A percentile compares a stretch with the other conserved stretches of the same genome.
Conservation (phyloP, 2,888 invertebrate species). For the Papilio demoleus region DNA sequence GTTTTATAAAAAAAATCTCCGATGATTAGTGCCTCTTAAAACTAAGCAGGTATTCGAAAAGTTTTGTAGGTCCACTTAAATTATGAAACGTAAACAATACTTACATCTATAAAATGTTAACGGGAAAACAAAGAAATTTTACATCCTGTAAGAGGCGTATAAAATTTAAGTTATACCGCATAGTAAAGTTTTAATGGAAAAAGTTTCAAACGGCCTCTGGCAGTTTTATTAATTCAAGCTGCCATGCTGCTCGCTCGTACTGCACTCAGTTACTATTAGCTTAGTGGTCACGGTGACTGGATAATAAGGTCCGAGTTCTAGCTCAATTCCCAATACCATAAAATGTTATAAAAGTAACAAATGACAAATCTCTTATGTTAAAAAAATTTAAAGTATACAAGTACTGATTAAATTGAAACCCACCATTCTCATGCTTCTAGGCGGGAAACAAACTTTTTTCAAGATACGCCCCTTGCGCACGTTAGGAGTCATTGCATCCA, state of each 20-base stretch:
- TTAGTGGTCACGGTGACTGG: conserved; percentile 4
- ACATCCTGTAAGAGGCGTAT: conserved; percentile 15
- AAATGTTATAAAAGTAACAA: not conserved
- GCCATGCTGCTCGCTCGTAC: not conserved
- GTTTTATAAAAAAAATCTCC: not conserved
- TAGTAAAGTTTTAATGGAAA: conserved; percentile 36
- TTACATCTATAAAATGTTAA: conserved; percentile 15
- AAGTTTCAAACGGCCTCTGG: conserved; percentile 34
- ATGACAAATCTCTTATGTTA: too few relatives aligned
- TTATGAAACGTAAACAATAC: not conserved
- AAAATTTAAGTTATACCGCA: conserved; percentile 18
- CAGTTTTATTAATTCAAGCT: conserved; percentile 25
- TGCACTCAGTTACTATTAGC: not conserved
- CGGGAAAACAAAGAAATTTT: conserved; percentile 23
- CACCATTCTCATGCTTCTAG: conserved; percentile 26
- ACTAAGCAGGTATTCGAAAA: too few relatives aligned
- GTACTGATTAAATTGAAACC: not conserved
- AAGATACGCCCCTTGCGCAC: conserved; percentile 9
- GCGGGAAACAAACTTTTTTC: conserved; percentile 37
- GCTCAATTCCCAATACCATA: not conserved
- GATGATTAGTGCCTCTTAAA: not conserved
- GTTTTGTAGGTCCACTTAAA: not conserved
- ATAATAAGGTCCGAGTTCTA: not conserved
- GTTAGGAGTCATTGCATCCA: conserved; percentile 36
- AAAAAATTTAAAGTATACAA: too few relatives aligned